Evolutionary conservation across 2,113 vertebrate species (phyloP).

Genomic region (Tachuris rubrigastra): DNA sequence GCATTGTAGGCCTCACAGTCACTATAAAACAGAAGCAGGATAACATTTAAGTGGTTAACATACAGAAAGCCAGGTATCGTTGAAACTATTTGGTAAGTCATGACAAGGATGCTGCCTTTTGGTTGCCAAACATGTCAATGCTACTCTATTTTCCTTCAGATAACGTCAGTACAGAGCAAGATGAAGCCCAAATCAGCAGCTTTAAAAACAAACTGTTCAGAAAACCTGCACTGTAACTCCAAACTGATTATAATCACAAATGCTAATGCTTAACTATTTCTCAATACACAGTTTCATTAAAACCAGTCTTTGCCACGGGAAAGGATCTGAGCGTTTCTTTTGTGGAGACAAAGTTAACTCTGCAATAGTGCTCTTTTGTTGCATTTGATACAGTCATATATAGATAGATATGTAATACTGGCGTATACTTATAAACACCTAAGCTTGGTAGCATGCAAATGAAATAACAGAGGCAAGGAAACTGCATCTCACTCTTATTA

Average conservation of each 20-base stretch:
- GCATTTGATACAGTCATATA: conserved; percentile 48
- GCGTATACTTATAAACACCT: conserved; percentile 59
- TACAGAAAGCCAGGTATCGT: conserved; percentile 74
- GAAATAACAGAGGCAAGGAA: conserved; percentile 59
- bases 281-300: conserved; percentile 68
- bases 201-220: conserved; percentile 62
- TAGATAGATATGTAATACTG: conserved; percentile 57
- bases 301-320: conserved; percentile 68
- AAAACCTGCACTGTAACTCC: conserved; percentile 64
- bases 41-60: conserved; percentile 92
- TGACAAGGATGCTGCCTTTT: conserved; percentile 56
- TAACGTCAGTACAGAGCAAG: conserved; percentile 57
- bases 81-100: conserved; percentile 66
- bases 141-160: conserved; percentile 24
- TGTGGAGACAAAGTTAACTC: conserved; percentile 69
- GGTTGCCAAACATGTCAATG: conserved; percentile 47
- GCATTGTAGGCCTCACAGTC: conserved; percentile 88
- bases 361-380: conserved; percentile 60
- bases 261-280: conserved; percentile 71
- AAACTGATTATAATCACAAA: conserved; percentile 69
- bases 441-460: conserved; percentile 69
- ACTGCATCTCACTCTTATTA: background rate
- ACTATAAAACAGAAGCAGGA: conserved; percentile 89
- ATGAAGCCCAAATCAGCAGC: conserved; percentile 60
- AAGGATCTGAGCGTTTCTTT: conserved; percentile 51